phyloP scores from a whole-genome alignment of 2,113 vertebrate species.

The Zosterops borbonicus region DNA sequence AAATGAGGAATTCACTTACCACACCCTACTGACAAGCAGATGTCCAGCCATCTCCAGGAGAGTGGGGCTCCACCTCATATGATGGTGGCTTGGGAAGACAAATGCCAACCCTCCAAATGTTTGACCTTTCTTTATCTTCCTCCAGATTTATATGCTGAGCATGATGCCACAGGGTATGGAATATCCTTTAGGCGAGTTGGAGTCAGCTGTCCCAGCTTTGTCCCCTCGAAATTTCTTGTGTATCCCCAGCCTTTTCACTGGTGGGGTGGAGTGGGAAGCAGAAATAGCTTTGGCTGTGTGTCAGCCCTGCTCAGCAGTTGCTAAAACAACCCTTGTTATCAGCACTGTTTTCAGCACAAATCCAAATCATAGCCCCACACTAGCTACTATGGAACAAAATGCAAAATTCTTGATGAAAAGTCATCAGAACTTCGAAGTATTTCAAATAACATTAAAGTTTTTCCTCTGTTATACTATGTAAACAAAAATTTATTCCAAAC shows the following conservation, averaged over 20 bases:
- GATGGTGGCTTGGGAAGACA: neutral
- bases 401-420: neutral
- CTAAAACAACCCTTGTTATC: neutral
- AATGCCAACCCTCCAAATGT: neutral
- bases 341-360: neutral
- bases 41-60: neutral
- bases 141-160: neutral
- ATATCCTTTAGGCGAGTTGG: neutral
- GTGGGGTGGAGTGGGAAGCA: neutral
- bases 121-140: neutral
- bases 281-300: neutral
- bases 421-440: neutral
- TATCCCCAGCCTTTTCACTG: neutral
- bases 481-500: neutral
- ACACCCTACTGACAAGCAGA: neutral
- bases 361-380: neutral
- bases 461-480: neutral
- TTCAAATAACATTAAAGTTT: neutral
- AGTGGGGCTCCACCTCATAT: neutral
- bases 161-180: neutral
- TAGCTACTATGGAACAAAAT: neutral
- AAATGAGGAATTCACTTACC: neutral
- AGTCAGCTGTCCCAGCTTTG: neutral
- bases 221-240: neutral
- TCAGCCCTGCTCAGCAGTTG: neutral